Percentiles rank a stretch among this genome's conserved stretches.
phyloP scores from a whole-genome alignment of 2,113 vertebrate genomes.

The Psittacula cyanocephala region DNA sequence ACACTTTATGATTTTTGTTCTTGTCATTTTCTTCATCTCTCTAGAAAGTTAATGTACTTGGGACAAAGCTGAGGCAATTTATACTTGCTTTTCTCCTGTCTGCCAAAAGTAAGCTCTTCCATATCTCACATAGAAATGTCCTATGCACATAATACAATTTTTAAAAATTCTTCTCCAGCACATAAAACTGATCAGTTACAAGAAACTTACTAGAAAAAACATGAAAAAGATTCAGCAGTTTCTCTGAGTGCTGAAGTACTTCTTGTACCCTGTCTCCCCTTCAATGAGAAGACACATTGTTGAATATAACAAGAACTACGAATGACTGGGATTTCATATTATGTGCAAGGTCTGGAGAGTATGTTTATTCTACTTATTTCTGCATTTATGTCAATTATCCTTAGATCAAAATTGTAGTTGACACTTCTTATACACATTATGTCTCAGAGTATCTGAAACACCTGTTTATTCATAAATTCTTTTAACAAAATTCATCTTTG shows the following conservation, averaged over 20 bases:
- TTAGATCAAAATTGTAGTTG: not conserved
- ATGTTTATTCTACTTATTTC: not conserved
- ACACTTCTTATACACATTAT: fast-evolving
- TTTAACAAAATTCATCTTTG: not conserved
- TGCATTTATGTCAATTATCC: not conserved
- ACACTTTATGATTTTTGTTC: not conserved
- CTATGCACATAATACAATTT: not conserved
- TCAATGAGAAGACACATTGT: not conserved
- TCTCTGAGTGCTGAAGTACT: not conserved
- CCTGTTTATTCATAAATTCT: not conserved
- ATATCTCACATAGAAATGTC: not conserved
- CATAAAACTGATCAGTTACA: not conserved
- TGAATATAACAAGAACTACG: not conserved
- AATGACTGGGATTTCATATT: not conserved
- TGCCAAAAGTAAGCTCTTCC: not conserved
- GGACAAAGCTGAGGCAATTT: conserved; percentile 38
- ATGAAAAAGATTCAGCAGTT: not conserved
- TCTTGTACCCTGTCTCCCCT: not conserved
- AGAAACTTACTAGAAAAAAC: not conserved
- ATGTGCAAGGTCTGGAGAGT: not conserved
- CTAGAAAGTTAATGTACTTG: not conserved
- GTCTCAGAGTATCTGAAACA: not conserved
- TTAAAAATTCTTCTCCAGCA: not conserved
- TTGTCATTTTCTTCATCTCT: conserved; percentile 33
- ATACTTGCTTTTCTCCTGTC: not conserved